Evolutionary conservation across 2,888 invertebrate species (phyloP).

Genomic region (Arenicola marina): DNA sequence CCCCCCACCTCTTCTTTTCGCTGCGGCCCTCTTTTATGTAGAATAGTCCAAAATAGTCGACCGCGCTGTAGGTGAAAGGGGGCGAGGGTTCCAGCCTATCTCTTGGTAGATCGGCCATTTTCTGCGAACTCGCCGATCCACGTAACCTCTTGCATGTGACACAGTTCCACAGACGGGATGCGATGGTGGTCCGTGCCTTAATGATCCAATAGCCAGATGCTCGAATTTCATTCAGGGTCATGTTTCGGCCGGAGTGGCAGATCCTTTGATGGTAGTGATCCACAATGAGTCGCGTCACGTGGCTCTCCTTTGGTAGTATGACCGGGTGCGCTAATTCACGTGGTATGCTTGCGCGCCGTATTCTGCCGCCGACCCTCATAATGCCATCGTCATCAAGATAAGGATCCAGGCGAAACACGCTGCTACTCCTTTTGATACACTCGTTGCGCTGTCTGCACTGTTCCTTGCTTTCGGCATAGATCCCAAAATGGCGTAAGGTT

Average conservation of each 20-base stretch:
- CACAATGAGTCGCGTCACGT: conserved; percentile 8
- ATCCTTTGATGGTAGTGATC: conserved; percentile 4
- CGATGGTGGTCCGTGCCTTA: not conserved
- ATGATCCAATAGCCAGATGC: conserved; percentile 12
- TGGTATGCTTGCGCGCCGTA: conserved; percentile 14
- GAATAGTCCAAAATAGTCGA: conserved; percentile 54
- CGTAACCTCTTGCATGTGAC: conserved; percentile 41
- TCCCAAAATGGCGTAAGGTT: not conserved
- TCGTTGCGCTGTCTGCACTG: not conserved
- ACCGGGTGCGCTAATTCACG: conserved; percentile 6
- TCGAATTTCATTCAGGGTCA: conserved; percentile 11
- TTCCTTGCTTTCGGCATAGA: not conserved
- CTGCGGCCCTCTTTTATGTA: conserved; percentile 40
- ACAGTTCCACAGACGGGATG: conserved; percentile 34
- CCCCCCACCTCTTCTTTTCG: conserved; percentile 43
- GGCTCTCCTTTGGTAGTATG: conserved; percentile 15
- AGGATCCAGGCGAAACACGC: not conserved
- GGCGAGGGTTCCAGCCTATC: conserved; percentile 38
- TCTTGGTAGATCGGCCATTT: conserved; percentile 53
- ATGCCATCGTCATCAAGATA: conserved; percentile 10
- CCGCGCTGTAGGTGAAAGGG: conserved; percentile 44
- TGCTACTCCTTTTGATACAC: conserved; percentile 1
- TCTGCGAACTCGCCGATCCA: conserved; percentile 33
- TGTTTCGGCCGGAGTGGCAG: conserved; percentile 13
- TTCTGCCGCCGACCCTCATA: conserved; percentile 35